Base-by-base conservation (phyloP, 2,888 invertebrate genomes). In the Orthosia incerta region DNA sequence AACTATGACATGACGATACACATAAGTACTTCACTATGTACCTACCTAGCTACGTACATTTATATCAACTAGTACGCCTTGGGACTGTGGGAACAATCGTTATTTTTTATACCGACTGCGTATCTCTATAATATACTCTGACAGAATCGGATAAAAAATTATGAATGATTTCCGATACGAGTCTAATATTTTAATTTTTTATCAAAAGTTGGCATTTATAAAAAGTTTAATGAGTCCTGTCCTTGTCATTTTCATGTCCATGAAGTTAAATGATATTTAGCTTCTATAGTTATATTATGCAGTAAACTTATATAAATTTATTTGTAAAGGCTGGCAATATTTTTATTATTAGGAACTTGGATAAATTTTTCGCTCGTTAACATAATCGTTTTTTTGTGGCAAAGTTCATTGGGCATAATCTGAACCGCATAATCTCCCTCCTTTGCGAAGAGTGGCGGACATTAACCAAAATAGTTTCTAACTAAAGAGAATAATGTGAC, bases 21-120 rank as follows among this genome's bases (percentile, higher is more conserved):
- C 72, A 50, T 72, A 76, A 55, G 76, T 74, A 69, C 67, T 23
- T 48, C 3, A 39, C 7, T 76, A 75, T 56, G 59, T 79, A 82
- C 53, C 69, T 79, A 61, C 13, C 4, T 76, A 75, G 55, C 68
- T 80, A 82, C 60, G 72, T 79, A 75, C 75, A 71, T 74, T 68
- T 67, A 76, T 71, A 74, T 66, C 48, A 73, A 83, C 85, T 75
- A n/a, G 86, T 79, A 76, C 69, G 66, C 86, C 86, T 86, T 86
- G 85, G 76, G 50, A 84, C 67, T 75, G 71, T 83, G 75, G 70
- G 80, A 77, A 86, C 83, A 83, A 76, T 83, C 71, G 56, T 78
- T 73, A n/a, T 78, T 85, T 85, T 78, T 79, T 79, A 70, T 76
- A 53, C 61, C 55, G 45, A 73, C 65, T 71, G 62, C 55, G 59